Conservation (phyloP, 2,113 vertebrate genomes). For the Notechis scutatus region DNA sequence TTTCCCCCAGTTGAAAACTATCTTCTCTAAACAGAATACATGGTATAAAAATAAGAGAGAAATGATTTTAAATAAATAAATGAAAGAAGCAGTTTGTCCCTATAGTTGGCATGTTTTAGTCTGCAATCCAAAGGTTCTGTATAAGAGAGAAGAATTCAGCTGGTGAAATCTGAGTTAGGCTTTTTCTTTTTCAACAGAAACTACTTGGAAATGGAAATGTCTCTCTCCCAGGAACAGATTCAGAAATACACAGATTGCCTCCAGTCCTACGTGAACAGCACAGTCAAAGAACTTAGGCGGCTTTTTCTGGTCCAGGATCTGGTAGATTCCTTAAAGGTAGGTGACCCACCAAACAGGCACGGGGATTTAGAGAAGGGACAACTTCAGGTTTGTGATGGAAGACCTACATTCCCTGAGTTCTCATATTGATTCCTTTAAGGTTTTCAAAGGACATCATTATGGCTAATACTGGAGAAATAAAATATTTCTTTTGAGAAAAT, state of each 20-base stretch:
- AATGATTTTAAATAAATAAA: not conserved
- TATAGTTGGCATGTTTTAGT: not conserved
- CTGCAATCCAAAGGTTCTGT: not conserved
- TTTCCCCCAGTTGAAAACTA: not conserved
- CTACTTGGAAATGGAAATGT: constrained; percentile 93
- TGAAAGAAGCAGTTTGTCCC: not conserved
- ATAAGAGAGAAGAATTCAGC: not conserved
- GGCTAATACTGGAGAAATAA: not conserved
- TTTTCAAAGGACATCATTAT: not conserved
- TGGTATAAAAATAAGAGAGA: not conserved
- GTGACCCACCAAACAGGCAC: constrained; percentile 42
- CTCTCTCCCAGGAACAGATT: constrained; percentile 95
- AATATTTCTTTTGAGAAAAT: not conserved
- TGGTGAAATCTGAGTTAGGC: constrained; percentile 6
- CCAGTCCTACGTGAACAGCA: constrained; percentile 90
- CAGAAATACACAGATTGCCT: constrained; percentile 96
- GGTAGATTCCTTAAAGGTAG: constrained; percentile 95
- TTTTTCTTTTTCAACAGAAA: constrained; percentile 72
- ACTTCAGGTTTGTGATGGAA: constrained; percentile 30
- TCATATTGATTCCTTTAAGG: not conserved
- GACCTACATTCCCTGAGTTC: not conserved
- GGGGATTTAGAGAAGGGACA: not conserved
- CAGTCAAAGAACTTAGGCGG: constrained; percentile 90
- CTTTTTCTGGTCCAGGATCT: constrained; percentile 98
- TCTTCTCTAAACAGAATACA: not conserved